A percentile compares a stretch with the other conserved stretches of the same genome.
These are phyloP conservation scores for Pavo muticus DNA, from an alignment of 2,113 vertebrate species.

Conservation along the genomic window DNA sequence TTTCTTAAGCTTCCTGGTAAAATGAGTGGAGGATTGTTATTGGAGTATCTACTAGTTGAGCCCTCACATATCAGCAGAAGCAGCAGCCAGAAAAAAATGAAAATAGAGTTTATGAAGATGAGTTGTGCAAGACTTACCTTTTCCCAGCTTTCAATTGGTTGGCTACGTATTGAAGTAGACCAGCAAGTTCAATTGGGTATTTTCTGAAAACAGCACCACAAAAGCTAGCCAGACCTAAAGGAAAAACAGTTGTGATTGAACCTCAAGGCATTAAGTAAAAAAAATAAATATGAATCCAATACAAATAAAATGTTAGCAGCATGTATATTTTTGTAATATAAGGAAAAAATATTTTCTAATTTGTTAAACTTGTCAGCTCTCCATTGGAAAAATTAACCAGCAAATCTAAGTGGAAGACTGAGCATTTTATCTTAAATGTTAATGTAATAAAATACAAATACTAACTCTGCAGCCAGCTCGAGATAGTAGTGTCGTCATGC, in stretches of 20 bases:
- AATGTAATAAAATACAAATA: constrained; percentile 43
- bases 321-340: background rate
- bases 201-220: constrained; percentile 98
- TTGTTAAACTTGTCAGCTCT: background rate
- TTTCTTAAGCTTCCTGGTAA: background rate
- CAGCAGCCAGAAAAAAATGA: background rate
- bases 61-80: fast-evolving
- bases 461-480: constrained; percentile 98
- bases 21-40: background rate
- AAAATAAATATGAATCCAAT: background rate
- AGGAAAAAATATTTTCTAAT: background rate
- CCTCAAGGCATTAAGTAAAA: background rate
- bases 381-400: background rate
- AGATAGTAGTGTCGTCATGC: constrained; percentile 97
- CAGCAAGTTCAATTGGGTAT: constrained; percentile 97
- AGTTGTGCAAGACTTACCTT: constrained; percentile 81
- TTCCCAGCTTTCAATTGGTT: constrained; percentile 98
- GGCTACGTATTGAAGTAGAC: constrained; percentile 97
- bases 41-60: fast-evolving
- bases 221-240: constrained; percentile 91
- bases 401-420: background rate
- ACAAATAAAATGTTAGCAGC: background rate
- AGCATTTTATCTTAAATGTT: background rate
- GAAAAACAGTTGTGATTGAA: background rate
- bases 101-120: background rate